These are phyloP conservation scores for Anoplopoma fimbria DNA, from an alignment of 2,113 vertebrate genomes.

Conservation along the genomic window DNA sequence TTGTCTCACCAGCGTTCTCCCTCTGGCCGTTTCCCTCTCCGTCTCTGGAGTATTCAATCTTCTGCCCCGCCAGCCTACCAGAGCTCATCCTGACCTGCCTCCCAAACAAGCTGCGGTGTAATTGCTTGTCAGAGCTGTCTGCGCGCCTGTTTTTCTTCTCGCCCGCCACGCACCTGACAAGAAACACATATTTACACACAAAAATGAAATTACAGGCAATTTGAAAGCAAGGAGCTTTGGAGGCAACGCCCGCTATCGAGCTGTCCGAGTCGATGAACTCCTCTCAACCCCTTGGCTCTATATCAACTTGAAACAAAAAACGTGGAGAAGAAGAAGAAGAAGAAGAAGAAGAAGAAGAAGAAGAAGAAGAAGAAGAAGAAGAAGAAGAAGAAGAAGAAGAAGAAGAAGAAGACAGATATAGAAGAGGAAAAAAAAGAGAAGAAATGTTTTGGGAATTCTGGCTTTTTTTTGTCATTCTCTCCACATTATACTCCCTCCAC, in stretches of 20 bases:
- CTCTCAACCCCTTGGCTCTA: conserved; percentile 37
- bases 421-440: too few species aligned
- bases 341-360: too few species aligned
- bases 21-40: conserved; percentile 30
- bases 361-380: not conserved
- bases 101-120: conserved; percentile 68
- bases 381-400: not conserved
- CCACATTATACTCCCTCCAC: not conserved
- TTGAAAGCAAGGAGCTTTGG: conserved; percentile 45
- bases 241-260: conserved; percentile 54
- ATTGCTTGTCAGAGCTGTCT: conserved; percentile 83
- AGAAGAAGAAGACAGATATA: conserved; percentile 2
- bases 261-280: conserved; percentile 59
- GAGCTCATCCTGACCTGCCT: conserved; percentile 61
- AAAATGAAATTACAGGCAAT: conserved; percentile 77
- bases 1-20: conserved; percentile 28
- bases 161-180: conserved; percentile 68
- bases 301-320: conserved; percentile 33
- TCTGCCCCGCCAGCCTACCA: conserved; percentile 20
- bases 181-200: conserved; percentile 81
- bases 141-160: conserved; percentile 56
- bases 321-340: not conserved
- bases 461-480: not conserved
- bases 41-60: conserved; percentile 44
- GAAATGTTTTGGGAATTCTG: not conserved